Conservation (phyloP, 2,888 invertebrate genomes). For the Drosophila multiciliata region DNA sequence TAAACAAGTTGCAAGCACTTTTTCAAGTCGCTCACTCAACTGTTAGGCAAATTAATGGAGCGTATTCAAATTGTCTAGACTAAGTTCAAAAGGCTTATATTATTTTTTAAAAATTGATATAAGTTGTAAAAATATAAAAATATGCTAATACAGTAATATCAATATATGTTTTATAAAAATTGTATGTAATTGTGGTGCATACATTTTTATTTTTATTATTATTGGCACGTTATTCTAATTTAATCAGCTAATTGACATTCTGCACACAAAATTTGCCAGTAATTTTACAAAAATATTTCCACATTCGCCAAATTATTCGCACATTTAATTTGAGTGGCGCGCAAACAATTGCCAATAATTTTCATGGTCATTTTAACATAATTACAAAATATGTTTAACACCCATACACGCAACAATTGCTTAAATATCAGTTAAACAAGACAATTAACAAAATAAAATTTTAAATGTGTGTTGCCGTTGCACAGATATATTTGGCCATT, state of each 20-base stretch:
- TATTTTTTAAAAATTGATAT: neutral
- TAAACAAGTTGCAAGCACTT: slow-evolving; percentile 43
- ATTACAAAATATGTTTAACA: slow-evolving; percentile 58
- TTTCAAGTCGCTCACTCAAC: slow-evolving; percentile 51
- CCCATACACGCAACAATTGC: slow-evolving; percentile 45
- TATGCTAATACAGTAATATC: neutral
- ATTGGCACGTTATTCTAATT: slow-evolving; percentile 1
- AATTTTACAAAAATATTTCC: slow-evolving; percentile 34
- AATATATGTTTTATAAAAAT: neutral
- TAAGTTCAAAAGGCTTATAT: neutral
- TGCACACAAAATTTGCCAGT: neutral
- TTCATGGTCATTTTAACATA: slow-evolving; percentile 65
- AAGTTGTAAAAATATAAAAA: neutral
- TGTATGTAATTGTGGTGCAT: neutral
- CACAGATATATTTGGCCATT: slow-evolving; percentile 12
- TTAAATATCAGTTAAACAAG: slow-evolving; percentile 48
- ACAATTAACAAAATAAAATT: slow-evolving; percentile 54
- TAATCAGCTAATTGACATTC: slow-evolving; percentile 6
- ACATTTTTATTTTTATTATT: neutral
- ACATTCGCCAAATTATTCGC: slow-evolving; percentile 19
- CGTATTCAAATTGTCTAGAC: slow-evolving; percentile 48
- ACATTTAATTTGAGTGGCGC: slow-evolving; percentile 33
- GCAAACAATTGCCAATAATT: slow-evolving; percentile 40
- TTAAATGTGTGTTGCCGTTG: slow-evolving; percentile 33
- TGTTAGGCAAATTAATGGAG: slow-evolving; percentile 33